phyloP scores from a whole-genome alignment of 2,888 invertebrate species.

The Agrochola litura region DNA sequence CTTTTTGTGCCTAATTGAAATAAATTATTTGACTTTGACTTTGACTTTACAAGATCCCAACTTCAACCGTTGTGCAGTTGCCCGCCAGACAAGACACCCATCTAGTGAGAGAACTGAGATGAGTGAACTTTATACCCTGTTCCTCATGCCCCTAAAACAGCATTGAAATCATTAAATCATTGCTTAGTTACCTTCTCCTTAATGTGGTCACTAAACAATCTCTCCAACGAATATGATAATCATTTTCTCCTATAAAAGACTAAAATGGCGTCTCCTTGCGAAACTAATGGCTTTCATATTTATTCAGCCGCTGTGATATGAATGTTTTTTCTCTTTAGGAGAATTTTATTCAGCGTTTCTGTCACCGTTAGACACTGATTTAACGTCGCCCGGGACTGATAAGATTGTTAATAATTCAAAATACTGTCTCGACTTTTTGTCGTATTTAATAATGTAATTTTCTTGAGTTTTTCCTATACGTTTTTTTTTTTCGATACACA shows the following conservation, averaged over 20 bases:
- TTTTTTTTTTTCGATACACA: background rate
- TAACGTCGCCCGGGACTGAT: constrained; percentile 44
- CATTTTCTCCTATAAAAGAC: constrained; percentile 27
- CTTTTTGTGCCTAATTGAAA: too few relatives aligned
- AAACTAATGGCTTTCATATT: constrained; percentile 54
- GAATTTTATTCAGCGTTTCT: constrained; percentile 46
- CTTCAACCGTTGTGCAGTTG: too few relatives aligned
- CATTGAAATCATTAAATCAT: background rate
- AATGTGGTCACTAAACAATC: constrained; percentile 6
- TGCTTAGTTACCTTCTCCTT: background rate
- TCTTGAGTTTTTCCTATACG: background rate
- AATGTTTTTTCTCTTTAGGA: constrained; percentile 47
- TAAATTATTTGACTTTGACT: too few relatives aligned
- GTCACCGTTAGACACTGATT: constrained; percentile 37
- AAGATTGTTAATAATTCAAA: constrained; percentile 51
- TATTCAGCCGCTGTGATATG: constrained; percentile 42
- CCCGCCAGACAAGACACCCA: too few relatives aligned
- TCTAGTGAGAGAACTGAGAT: too few relatives aligned
- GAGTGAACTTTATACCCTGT: too few relatives aligned
- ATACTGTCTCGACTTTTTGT: constrained; percentile 26
- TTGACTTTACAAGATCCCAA: too few relatives aligned
- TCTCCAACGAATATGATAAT: constrained; percentile 19
- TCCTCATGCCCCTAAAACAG: background rate
- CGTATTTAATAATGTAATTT: constrained; percentile 39
- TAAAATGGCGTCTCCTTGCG: constrained; percentile 23